Evolutionary conservation across 2,113 vertebrate species (phyloP).

Genomic region (Spea multiplicata): DNA sequence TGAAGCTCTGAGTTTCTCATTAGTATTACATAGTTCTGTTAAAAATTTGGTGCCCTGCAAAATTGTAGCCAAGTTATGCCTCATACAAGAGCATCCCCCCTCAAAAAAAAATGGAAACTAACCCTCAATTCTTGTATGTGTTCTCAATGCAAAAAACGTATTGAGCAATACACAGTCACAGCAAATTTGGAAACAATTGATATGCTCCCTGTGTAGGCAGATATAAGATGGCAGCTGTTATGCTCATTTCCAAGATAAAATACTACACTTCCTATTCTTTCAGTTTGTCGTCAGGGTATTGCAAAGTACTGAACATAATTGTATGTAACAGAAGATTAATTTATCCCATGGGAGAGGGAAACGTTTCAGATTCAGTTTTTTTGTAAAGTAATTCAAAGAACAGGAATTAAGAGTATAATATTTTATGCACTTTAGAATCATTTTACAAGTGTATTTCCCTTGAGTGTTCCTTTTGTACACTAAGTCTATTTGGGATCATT

Average conservation of each 20-base stretch:
- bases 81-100: too few relatives aligned
- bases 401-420: neutral
- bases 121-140: too few relatives aligned
- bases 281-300: slow-evolving; percentile 21
- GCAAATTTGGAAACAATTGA: neutral
- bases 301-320: slow-evolving; percentile 11
- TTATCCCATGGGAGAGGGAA: neutral
- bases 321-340: neutral
- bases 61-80: too few relatives aligned
- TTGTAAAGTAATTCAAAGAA: neutral
- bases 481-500: neutral
- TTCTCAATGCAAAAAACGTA: too few relatives aligned
- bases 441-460: too few relatives aligned
- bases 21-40: slow-evolving; percentile 22
- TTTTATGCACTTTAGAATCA: neutral
- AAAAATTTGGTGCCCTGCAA: neutral
- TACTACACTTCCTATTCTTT: slow-evolving; percentile 25
- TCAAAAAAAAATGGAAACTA: too few relatives aligned
- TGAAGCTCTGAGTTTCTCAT: slow-evolving; percentile 43
- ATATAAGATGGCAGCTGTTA: slow-evolving; percentile 3
- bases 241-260: neutral
- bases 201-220: neutral
- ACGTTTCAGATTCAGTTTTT: neutral
- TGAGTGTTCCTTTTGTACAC: neutral
- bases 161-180: too few relatives aligned